phyloP scores from a whole-genome alignment of 30 jellyfish, hydroid and myxozoan genomes.

The Mastigias papua region DNA sequence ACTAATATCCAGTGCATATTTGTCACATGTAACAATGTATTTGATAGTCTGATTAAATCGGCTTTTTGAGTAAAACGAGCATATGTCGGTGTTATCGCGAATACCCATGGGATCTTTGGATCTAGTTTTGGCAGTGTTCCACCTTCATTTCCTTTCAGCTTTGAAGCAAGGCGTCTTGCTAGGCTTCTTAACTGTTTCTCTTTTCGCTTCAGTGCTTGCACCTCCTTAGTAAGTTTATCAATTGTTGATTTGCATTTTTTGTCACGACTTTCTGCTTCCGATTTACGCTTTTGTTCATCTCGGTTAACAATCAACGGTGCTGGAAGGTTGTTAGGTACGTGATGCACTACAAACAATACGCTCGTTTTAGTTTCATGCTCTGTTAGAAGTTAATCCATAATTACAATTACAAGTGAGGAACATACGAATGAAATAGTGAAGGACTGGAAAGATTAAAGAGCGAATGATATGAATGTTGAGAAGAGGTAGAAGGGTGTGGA shows the following conservation, averaged over 20 bases:
- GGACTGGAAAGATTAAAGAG: no score
- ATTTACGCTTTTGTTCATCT: not conserved
- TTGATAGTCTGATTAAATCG: slow-evolving; percentile 90
- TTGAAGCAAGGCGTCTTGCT: slow-evolving; percentile 91
- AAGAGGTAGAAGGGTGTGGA: no score
- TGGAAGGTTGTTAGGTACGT: not conserved
- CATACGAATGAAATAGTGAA: no score
- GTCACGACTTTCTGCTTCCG: not conserved
- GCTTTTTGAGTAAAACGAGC: slow-evolving; percentile 97
- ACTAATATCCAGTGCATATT: slow-evolving; percentile 94
- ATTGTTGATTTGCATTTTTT: slow-evolving; percentile 12
- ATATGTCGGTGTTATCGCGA: slow-evolving; percentile 96
- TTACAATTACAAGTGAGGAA: not conserved
- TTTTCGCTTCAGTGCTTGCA: slow-evolving; percentile 27
- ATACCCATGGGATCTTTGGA: slow-evolving; percentile 95
- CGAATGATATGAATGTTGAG: no score
- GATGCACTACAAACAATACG: not conserved
- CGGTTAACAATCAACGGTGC: not conserved
- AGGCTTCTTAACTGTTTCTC: slow-evolving; percentile 79
- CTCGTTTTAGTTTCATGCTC: not conserved
- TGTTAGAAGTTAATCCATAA: not conserved
- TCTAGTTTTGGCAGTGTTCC: slow-evolving; percentile 91
- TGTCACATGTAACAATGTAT: slow-evolving; percentile 88
- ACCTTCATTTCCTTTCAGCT: slow-evolving; percentile 82
- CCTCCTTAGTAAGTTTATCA: slow-evolving; percentile 58